Evolutionary conservation across 2,888 invertebrate species (phyloP).

Genomic region (Polydrusus tereticollis): DNA sequence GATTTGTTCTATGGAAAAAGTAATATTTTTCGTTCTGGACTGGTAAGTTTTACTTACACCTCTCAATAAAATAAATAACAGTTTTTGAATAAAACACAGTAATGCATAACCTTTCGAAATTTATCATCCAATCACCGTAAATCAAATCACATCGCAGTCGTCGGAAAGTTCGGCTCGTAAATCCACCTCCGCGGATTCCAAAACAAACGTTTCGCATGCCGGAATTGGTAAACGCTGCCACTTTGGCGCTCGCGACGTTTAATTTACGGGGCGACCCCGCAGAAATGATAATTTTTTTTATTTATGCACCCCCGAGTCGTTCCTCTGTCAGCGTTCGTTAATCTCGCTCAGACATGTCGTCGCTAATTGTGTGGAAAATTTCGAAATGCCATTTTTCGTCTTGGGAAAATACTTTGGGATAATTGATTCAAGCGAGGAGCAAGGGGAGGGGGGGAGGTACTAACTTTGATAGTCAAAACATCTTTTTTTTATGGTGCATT

Average conservation of each 20-base stretch:
- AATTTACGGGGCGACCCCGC: constrained; percentile 8
- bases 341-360: constrained; percentile 2
- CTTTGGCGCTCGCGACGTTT: constrained; percentile 17
- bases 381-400: background rate
- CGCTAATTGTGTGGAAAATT: constrained; percentile 8
- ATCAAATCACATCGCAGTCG: constrained; percentile 5
- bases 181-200: constrained; percentile 37
- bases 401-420: background rate
- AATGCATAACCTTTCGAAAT: background rate
- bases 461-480: too few species aligned
- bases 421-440: constrained; percentile 1
- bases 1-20: too few species aligned
- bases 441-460: too few species aligned
- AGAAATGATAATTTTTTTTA: constrained; percentile 26
- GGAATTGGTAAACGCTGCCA: constrained; percentile 24
- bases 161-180: constrained; percentile 12
- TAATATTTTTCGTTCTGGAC: too few species aligned
- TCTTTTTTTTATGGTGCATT: too few species aligned
- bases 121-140: constrained; percentile 17
- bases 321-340: background rate
- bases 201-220: constrained; percentile 15
- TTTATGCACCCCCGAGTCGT: constrained; percentile 6
- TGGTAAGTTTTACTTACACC: too few species aligned
- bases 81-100: background rate
- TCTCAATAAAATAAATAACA: background rate